These are phyloP conservation scores for Drosophila diplacantha DNA, from an alignment of 2,888 invertebrate genomes.

Conservation along the genomic window DNA sequence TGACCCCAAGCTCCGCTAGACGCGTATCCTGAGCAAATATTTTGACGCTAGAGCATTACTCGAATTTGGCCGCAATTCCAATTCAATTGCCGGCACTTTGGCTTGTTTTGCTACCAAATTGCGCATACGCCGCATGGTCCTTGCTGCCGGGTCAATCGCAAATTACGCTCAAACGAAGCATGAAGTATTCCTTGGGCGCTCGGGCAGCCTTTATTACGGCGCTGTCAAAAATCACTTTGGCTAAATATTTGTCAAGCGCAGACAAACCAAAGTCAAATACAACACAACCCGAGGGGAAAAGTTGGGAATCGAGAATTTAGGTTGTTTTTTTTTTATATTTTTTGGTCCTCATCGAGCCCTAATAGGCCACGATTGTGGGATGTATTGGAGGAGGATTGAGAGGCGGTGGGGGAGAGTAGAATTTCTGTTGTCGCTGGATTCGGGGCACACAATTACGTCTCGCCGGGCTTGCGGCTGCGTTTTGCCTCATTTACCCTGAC, in stretches of 20 bases:
- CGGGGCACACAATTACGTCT: conserved; percentile 36
- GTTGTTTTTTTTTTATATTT: conserved; percentile 4
- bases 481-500: conserved; percentile 68
- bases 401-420: too few relatives aligned
- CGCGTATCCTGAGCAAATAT: conserved; percentile 14
- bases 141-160: conserved; percentile 39
- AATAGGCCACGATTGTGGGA: conserved; percentile 24
- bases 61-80: conserved; percentile 19
- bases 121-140: conserved; percentile 63
- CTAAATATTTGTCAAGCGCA: conserved; percentile 64
- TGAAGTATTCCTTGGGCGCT: conserved; percentile 49
- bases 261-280: conserved; percentile 50
- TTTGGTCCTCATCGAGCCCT: conserved; percentile 24
- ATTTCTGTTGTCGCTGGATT: conserved; percentile 13
- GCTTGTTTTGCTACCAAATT: conserved; percentile 39
- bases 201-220: conserved; percentile 41
- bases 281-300: conserved; percentile 21
- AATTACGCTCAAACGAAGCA: conserved; percentile 51
- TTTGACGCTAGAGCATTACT: conserved; percentile 16
- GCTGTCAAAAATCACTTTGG: conserved; percentile 67
- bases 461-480: conserved; percentile 52
- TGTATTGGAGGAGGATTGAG: not conserved
- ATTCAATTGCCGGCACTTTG: conserved; percentile 34
- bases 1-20: conserved; percentile 1
- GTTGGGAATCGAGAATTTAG: conserved; percentile 23